Percentiles rank a stretch among this genome's conserved stretches.
phyloP scores from a whole-genome alignment of 2,888 invertebrate species.

The Chrysolina oricalcia region DNA sequence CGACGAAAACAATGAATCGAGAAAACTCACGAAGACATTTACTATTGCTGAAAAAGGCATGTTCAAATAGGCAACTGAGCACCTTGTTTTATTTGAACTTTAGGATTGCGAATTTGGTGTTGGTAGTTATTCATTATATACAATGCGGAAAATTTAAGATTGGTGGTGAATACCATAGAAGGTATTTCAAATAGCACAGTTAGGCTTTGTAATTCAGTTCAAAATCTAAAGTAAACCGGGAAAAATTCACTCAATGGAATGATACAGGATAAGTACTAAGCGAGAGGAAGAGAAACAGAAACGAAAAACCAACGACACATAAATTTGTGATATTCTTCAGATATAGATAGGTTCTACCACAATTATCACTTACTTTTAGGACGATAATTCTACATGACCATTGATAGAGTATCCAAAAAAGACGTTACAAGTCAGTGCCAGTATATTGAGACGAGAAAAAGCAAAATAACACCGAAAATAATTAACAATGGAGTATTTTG shows the following conservation, averaged over 20 bases:
- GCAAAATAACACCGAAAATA: background rate
- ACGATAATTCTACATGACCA: background rate
- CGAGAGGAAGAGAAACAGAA: background rate
- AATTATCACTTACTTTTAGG: conserved; percentile 2
- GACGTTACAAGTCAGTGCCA: background rate
- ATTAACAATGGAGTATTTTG: background rate
- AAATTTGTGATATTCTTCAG: conserved; percentile 1
- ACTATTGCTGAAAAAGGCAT: conserved; percentile 45
- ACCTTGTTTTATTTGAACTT: conserved; percentile 31
- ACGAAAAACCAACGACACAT: background rate
- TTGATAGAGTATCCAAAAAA: background rate
- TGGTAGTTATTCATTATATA: conserved; percentile 11
- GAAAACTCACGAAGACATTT: conserved; percentile 34
- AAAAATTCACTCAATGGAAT: background rate
- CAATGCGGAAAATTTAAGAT: background rate
- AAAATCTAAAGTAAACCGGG: background rate
- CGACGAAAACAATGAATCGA: conserved; percentile 31
- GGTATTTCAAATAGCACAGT: background rate
- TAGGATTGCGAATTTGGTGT: conserved; percentile 31
- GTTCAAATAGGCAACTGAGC: conserved; percentile 35
- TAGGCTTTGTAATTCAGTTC: background rate
- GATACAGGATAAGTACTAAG: background rate
- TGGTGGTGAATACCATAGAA: background rate
- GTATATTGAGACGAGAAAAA: background rate
- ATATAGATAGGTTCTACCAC: conserved; percentile 9